These are phyloP conservation scores for Acanthurus leucopareius DNA, from an alignment of 2,797 vertebrate species.

Conservation along the genomic window DNA sequence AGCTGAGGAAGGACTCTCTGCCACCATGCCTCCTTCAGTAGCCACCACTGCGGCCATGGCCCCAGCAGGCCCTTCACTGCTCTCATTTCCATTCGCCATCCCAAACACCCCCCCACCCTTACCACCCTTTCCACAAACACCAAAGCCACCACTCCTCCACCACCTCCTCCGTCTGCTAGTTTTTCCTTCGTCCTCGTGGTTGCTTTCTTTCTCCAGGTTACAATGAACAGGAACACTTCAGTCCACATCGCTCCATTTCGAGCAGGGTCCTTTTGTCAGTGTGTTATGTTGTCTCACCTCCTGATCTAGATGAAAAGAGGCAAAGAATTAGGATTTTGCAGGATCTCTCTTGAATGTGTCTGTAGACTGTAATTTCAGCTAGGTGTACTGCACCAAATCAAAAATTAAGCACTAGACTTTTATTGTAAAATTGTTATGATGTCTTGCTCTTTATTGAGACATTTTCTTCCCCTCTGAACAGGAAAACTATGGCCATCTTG, in stretches of 20 bases:
- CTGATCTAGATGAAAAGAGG: slow-evolving; percentile 52
- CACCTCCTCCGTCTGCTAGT: slow-evolving; percentile 74
- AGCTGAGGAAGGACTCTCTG: slow-evolving; percentile 80
- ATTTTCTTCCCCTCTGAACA: not conserved
- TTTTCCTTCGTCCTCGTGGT: slow-evolving; percentile 81
- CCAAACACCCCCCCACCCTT: slow-evolving; percentile 65
- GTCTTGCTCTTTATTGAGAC: not conserved
- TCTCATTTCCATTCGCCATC: slow-evolving; percentile 86
- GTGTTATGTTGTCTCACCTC: slow-evolving; percentile 41
- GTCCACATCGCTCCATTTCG: slow-evolving; percentile 82
- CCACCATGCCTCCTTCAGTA: slow-evolving; percentile 71
- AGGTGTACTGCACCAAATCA: not conserved
- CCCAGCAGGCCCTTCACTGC: slow-evolving; percentile 78
- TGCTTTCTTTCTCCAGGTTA: slow-evolving; percentile 77
- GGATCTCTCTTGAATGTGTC: not conserved
- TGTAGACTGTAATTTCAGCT: not conserved
- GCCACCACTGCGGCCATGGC: slow-evolving; percentile 79
- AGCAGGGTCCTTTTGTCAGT: slow-evolving; percentile 52
- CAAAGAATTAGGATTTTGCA: slow-evolving; percentile 23
- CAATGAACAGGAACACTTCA: slow-evolving; percentile 69
- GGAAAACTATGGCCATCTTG: not conserved
- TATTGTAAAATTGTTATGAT: not conserved
- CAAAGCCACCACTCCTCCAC: slow-evolving; percentile 65
- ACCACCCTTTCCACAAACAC: slow-evolving; percentile 53
- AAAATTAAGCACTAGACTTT: not conserved